Evolutionary conservation across 1,140 invertebrate species (phyloP), one percentile per base, ranked within the genome.

Genomic region (Aphidius ervi): DNA sequence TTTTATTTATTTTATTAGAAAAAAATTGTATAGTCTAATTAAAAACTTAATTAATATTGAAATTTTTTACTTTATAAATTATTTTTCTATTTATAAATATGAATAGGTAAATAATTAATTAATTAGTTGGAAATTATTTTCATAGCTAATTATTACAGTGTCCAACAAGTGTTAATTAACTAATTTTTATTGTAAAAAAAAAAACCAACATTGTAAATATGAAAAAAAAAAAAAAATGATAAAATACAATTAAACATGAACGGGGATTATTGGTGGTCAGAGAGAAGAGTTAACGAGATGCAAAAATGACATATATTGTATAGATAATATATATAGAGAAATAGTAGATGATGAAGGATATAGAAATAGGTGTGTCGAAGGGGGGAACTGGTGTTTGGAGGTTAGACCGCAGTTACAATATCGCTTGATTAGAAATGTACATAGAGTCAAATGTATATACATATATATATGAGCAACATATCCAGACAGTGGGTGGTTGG

Each of bases 371-470:
- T 10, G 43, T 50, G 60, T 23, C 37, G 50, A 46, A 46, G 53
- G 67, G 53, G 67, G 67, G 68, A 66, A 65, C 70, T 70, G 72
- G 72, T 76, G 74, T 76, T 75, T 75, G 74, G 74, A 76, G 72
- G 76, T 77, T 78, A 80, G 78, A 80, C 78, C 78, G 73, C 78
- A 80, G 78, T 80, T 80, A 80, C 78, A 80, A 79, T 80, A 80
- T 79, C 78, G 77, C 78, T 80, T 80, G 78, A 80, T 80, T 80
- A 80, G 78, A 80, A 80, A 80, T 80, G 78, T 80, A 80, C 78
- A 80, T 80, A 77, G 76, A 71, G 75, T 16, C 76, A 78, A 78
- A 74, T 75, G 74, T 65, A 67, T 67, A 65, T 64, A 63, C 65
- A 1, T 31, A 31, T 31, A 67, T 68, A 70, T 69, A 68, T 7